Percentiles rank a stretch among this genome's conserved stretches.
Evolutionary conservation across 2,888 invertebrate genomes (phyloP).

Genomic region (Micoletzkya japonica): DNA sequence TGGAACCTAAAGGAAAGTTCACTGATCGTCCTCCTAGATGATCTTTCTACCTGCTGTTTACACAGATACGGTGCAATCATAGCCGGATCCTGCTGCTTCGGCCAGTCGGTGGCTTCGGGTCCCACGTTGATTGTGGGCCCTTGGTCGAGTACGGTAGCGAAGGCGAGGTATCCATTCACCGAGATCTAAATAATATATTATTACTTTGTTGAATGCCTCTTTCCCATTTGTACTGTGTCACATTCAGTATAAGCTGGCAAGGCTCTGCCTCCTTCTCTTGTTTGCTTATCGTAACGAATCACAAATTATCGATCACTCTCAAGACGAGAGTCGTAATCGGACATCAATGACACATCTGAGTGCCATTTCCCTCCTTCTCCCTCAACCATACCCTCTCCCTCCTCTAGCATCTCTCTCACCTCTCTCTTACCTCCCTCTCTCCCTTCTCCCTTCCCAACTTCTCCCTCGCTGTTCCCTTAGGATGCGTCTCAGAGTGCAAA

Average conservation of each 20-base stretch:
- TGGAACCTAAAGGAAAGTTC: slow-evolving; percentile 41
- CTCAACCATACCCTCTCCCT: not conserved
- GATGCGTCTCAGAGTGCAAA: slow-evolving; percentile 18
- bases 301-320: too few species aligned
- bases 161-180: slow-evolving; percentile 61
- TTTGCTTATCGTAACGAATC: too few species aligned
- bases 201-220: too few species aligned
- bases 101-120: slow-evolving; percentile 62
- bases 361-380: not conserved
- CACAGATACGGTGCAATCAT: slow-evolving; percentile 64
- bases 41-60: slow-evolving; percentile 53
- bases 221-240: too few species aligned
- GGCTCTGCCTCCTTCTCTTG: too few species aligned
- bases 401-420: not conserved
- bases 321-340: too few species aligned
- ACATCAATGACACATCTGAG: not conserved
- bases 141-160: slow-evolving; percentile 62
- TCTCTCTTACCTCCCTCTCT: not conserved
- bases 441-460: slow-evolving; percentile 13
- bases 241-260: too few species aligned
- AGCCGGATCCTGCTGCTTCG: slow-evolving; percentile 60
- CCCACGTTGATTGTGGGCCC: slow-evolving; percentile 63
- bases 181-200: slow-evolving; percentile 60
- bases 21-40: not conserved
- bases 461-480: too few species aligned